phyloP scores from a whole-genome alignment of 2,113 vertebrate species.

The Grus americana region DNA sequence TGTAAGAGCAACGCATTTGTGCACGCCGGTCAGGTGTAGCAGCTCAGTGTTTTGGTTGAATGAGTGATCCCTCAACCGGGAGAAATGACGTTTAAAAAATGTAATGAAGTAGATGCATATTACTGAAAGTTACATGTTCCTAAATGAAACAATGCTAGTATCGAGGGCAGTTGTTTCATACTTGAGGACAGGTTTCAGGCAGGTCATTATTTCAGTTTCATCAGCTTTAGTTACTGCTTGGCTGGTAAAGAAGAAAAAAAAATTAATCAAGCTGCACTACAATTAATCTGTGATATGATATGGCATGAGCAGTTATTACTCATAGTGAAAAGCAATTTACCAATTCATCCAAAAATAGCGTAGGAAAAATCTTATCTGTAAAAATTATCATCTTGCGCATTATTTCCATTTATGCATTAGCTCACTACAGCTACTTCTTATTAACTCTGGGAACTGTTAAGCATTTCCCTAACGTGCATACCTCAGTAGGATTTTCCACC shows the following conservation, averaged over 20 bases:
- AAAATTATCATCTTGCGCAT: not conserved
- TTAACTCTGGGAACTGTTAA: slow-evolving; percentile 11
- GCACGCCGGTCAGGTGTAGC: not conserved
- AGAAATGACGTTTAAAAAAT: not conserved
- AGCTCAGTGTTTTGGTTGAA: not conserved
- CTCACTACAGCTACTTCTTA: slow-evolving; percentile 12
- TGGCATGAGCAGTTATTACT: slow-evolving; percentile 40
- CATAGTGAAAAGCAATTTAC: slow-evolving; percentile 56
- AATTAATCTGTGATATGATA: slow-evolving; percentile 52
- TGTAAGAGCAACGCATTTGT: not conserved
- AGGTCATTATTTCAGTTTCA: slow-evolving; percentile 24
- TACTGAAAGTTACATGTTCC: not conserved
- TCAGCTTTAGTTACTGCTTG: slow-evolving; percentile 30
- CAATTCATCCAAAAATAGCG: slow-evolving; percentile 55
- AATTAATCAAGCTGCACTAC: slow-evolving; percentile 28
- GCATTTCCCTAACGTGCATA: not conserved
- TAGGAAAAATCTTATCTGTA: slow-evolving; percentile 48
- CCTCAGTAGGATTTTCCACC: not conserved
- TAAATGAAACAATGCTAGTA: not conserved
- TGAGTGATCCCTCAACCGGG: not conserved
- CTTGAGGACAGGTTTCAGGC: not conserved
- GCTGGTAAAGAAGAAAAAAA: slow-evolving; percentile 39
- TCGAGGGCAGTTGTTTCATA: not conserved
- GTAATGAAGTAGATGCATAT: not conserved
- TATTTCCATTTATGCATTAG: slow-evolving; percentile 39